Evolutionary conservation across 2,888 invertebrate species (phyloP).

Genomic region (Coleophora deauratella): DNA sequence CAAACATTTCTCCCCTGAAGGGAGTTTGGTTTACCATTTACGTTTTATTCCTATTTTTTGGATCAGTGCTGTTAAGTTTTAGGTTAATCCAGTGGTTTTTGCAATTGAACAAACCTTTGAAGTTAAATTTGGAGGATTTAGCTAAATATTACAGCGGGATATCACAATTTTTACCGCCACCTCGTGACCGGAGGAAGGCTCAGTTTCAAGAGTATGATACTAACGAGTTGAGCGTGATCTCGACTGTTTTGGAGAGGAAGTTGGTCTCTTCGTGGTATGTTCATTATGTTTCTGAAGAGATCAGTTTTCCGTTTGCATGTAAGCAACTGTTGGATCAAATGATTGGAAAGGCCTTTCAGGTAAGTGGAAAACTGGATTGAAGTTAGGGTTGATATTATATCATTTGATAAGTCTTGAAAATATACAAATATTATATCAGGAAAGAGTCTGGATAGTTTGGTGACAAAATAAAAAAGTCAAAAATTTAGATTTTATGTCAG

Average conservation of each 20-base stretch:
- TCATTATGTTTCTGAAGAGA: constrained; percentile 61
- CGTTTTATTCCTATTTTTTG: constrained; percentile 46
- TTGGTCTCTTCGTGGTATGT: constrained; percentile 67
- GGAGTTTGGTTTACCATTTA: constrained; percentile 63
- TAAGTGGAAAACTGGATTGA: constrained; percentile 22
- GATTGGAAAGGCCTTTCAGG: constrained; percentile 62
- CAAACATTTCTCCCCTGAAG: constrained; percentile 53
- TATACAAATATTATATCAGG: too few species aligned
- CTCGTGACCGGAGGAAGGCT: constrained; percentile 17
- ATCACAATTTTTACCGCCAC: constrained; percentile 29
- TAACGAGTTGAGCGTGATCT: constrained; percentile 60
- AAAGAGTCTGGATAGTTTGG: too few species aligned
- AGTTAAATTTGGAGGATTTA: constrained; percentile 49
- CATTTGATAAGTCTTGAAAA: too few species aligned
- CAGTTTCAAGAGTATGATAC: constrained; percentile 54
- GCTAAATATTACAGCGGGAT: constrained; percentile 39
- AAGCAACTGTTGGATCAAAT: constrained; percentile 68
- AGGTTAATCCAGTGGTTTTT: constrained; percentile 69
- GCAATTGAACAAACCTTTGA: constrained; percentile 65
- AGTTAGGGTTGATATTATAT: too few species aligned
- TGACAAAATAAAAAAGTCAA: too few species aligned
- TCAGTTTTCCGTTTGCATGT: constrained; percentile 66
- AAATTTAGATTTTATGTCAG: too few species aligned
- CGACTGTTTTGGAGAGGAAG: constrained; percentile 57
- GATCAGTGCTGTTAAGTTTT: constrained; percentile 64